Conservation (phyloP, 2,888 invertebrate species). For the Acanthococcus lagerstroemiae region DNA sequence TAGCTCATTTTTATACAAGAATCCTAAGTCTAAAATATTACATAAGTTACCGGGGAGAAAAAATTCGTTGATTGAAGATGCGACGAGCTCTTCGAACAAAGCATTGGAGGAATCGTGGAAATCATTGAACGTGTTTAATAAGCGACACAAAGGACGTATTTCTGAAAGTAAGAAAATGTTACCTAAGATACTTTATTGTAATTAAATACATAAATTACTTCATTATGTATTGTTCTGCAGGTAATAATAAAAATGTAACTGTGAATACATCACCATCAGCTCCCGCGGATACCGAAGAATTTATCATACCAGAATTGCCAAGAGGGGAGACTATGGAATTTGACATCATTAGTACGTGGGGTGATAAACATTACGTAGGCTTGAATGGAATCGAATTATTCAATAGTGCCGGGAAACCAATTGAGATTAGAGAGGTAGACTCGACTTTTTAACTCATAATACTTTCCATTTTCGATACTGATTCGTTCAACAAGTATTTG, state of each 20-base stretch:
- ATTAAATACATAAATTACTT: too few relatives aligned
- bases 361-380: slow-evolving; percentile 67
- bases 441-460: too few relatives aligned
- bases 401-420: slow-evolving; percentile 51
- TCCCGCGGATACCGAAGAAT: slow-evolving; percentile 42
- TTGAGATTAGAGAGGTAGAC: slow-evolving; percentile 51
- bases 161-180: slow-evolving; percentile 35
- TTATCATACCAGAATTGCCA: slow-evolving; percentile 67
- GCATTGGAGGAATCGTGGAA: slow-evolving; percentile 40
- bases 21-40: not conserved
- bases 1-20: not conserved
- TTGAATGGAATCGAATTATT: slow-evolving; percentile 70
- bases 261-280: not conserved
- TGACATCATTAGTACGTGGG: slow-evolving; percentile 65
- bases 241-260: not conserved
- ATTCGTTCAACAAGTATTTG: not conserved
- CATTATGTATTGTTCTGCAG: not conserved
- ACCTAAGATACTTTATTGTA: not conserved
- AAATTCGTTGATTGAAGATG: not conserved
- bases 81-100: slow-evolving; percentile 10
- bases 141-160: slow-evolving; percentile 39
- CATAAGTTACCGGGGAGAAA: not conserved
- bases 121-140: slow-evolving; percentile 39
- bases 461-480: slow-evolving; percentile 31
- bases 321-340: slow-evolving; percentile 55